Evolutionary conservation across 2,113 vertebrate genomes (phyloP).

Genomic region (Nyctibius bracteatus): DNA sequence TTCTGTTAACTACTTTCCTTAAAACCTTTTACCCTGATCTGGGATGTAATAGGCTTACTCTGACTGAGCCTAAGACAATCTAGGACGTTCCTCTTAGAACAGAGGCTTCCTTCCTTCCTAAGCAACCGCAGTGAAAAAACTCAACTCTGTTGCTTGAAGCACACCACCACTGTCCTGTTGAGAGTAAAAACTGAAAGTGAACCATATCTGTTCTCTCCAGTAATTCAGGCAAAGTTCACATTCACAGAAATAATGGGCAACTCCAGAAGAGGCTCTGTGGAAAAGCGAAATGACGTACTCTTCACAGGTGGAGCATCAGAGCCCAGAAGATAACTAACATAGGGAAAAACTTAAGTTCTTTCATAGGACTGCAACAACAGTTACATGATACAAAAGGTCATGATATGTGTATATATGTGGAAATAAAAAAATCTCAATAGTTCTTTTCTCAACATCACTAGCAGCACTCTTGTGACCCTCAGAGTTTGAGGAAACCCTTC

Average conservation of each 20-base stretch:
- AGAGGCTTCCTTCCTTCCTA: neutral
- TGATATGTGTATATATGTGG: accelerated
- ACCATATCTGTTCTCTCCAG: too few relatives aligned
- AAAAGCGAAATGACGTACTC: neutral
- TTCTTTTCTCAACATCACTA: neutral
- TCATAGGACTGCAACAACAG: neutral
- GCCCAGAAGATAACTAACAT: neutral
- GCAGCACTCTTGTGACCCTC: neutral
- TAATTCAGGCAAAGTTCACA: neutral
- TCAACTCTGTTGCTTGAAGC: neutral
- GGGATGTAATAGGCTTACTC: neutral
- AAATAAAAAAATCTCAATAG: neutral
- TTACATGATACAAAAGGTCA: neutral
- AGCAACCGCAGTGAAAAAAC: neutral
- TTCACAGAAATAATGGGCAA: too few relatives aligned
- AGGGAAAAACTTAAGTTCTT: neutral
- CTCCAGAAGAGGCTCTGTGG: neutral
- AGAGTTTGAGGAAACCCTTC: neutral
- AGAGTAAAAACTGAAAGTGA: neutral
- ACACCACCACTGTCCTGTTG: too few relatives aligned
- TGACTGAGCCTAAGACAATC: neutral
- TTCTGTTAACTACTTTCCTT: neutral
- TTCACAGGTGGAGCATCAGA: neutral
- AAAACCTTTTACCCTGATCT: neutral
- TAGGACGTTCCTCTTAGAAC: neutral